Evolutionary conservation across 2,113 vertebrate genomes (phyloP), one percentile per base, ranked within the genome.

Genomic region (Ancistrus triradiatus): DNA sequence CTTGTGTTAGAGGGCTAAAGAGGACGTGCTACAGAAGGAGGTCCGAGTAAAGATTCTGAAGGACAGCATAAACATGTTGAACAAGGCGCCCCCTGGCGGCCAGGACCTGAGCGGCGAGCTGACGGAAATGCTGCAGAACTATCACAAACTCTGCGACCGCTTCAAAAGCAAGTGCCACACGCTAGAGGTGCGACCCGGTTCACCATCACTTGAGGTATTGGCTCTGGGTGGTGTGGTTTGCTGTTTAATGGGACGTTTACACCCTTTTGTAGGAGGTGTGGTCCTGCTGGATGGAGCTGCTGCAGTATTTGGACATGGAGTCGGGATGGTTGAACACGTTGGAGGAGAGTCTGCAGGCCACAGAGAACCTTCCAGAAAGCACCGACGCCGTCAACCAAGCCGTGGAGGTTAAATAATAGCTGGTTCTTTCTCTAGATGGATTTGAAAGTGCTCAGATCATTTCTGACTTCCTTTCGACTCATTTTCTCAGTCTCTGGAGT

Each of bases 1-100:
- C 50, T 14, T 21, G 21, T 49, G 7, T 17, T 83, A 99, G 96
- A 92, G 94, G 72, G 95, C 94, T 0, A 93, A 94, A 82, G 96
- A 98, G 87, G 96, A 99, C 3, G 95, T 99, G 86, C 62, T 95
- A 17, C 96, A 99, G 89, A 99, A 99, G 46, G 95, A 98, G 75
- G 95, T 98, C 80, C 83, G 94, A 47, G 95, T 98, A 80, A 99
- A 98, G 87, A 99, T 99, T 78, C 84, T 99, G 61, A 98, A 93
- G 80, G 95, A 99, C 86, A 98, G 81, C 74, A 97, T 99, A 78
- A 93, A 91, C 76, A 71, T 90, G 68, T 60, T 98, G 51, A 67
- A 83, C 60, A 91, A 87, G 53, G 78, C 78, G 68, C 89, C 92
- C 0, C 82, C 89, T 73, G 88, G 88, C 28, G 89, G 89, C 48